phyloP scores from a whole-genome alignment of 2,797 vertebrate species.

The Typhlichthys eigenmanni region DNA sequence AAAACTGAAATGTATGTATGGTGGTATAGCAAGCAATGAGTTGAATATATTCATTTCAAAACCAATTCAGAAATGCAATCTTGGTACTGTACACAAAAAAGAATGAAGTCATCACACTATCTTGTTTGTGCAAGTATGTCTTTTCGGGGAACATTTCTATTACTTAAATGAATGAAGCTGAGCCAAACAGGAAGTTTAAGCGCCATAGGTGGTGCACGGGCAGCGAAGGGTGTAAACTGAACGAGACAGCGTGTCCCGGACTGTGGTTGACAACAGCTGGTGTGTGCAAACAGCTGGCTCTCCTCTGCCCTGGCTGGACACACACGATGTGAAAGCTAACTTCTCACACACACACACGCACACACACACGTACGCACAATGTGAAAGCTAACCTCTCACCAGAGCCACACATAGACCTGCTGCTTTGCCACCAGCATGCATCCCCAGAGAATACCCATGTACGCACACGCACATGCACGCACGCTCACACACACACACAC shows the following conservation, averaged over 20 bases:
- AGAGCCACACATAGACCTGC: not conserved
- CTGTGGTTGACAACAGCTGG: slow-evolving; percentile 39
- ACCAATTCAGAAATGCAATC: too few species aligned
- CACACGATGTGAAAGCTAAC: slow-evolving; percentile 11
- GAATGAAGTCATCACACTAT: too few species aligned
- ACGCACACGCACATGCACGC: not conserved
- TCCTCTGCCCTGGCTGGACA: slow-evolving; percentile 28
- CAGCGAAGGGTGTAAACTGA: slow-evolving; percentile 52
- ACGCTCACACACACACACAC: not conserved
- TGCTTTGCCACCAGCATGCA: not conserved
- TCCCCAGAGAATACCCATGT: not conserved
- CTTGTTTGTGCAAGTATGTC: too few species aligned
- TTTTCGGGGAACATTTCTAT: not conserved
- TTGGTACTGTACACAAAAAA: too few species aligned
- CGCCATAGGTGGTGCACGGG: slow-evolving; percentile 41
- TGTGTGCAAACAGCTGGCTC: slow-evolving; percentile 29
- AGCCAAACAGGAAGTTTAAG: slow-evolving; percentile 32
- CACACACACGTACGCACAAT: too few species aligned
- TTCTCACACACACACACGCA: too few species aligned
- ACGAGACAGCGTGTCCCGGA: slow-evolving; percentile 50
- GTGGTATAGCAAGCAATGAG: not conserved
- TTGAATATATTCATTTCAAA: not conserved
- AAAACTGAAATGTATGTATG: too few species aligned
- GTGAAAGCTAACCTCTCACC: slow-evolving; percentile 4
- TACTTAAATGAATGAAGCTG: not conserved